Conservation (phyloP, 2,113 vertebrate genomes). For the Sapayoa aenigma region DNA sequence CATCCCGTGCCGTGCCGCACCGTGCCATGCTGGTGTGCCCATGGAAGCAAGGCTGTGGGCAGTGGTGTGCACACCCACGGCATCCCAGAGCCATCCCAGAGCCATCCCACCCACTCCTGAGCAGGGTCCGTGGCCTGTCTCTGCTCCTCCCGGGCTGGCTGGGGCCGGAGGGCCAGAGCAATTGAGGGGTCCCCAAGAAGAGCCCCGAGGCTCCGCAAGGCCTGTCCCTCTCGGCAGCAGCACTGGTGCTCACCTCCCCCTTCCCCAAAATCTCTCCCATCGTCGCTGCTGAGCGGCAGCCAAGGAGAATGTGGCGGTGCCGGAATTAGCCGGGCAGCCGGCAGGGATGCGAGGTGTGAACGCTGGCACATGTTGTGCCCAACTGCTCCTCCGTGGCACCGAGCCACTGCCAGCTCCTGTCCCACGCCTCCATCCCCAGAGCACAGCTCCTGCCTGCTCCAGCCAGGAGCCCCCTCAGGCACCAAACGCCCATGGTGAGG, state of each 20-base stretch:
- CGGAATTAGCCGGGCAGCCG: not conserved
- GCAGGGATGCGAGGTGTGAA: conserved; percentile 6
- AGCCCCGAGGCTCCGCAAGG: not conserved
- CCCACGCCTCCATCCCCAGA: accelerated
- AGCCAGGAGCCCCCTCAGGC: not conserved
- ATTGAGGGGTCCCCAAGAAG: not conserved
- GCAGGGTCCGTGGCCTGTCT: accelerated
- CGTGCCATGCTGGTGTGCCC: not conserved
- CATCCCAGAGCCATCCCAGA: not conserved
- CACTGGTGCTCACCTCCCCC: accelerated
- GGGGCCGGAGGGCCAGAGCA: not conserved
- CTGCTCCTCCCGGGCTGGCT: not conserved
- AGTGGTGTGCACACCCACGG: accelerated
- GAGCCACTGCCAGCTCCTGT: not conserved
- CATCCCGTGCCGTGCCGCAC: not conserved
- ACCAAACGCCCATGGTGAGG: not conserved
- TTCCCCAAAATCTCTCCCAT: not conserved
- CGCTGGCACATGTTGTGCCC: not conserved
- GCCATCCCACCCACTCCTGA: not conserved
- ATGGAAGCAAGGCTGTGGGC: not conserved
- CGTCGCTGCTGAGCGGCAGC: not conserved
- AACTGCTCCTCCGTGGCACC: not conserved
- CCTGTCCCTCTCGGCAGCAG: not conserved
- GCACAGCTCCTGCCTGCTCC: not conserved
- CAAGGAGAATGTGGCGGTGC: not conserved